Evolutionary conservation across 2,797 vertebrate species (phyloP), one percentile per base, ranked within the genome.

Genomic region (Philypnodon macrostomus): DNA sequence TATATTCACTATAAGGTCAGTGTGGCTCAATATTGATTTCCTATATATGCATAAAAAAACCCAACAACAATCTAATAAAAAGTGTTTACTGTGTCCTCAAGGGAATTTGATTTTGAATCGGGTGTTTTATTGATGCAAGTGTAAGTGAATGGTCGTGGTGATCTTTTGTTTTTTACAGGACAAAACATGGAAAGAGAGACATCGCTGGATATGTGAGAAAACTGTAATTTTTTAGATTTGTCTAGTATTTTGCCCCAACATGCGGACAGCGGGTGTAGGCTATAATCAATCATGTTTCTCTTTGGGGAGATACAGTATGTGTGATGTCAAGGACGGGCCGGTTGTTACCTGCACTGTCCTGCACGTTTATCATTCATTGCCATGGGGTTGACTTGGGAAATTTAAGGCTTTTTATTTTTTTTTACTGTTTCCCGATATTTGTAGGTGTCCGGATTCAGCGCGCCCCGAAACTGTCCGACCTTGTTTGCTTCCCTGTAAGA

Each of bases 401-500:
- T 72, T 72, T 63, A 48, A 67, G 58, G 33, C 41, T 33, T n/a
- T n/a, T n/a, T n/a, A n/a, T n/a, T n/a, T n/a, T n/a, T n/a, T n/a
- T n/a, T n/a, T n/a, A 16, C 19, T 63, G 14, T 74, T 73, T 67
- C 37, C 66, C n/a, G 70, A 45, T 66, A 7, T 62, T 53, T 72
- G 44, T 31, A 92, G 96, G 73, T 99, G 96, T 69, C 91, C 92
- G 7, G 94, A 97, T 49, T 91, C 91, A 5, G 53, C 84, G n/a
- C 88, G 89, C 15, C 95, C 93, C 0, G 90, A 94, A 81, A 87
- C 83, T 0, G 36, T 86, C 36, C 87, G 77, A 1, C 83, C 91
- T 0, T 99, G 96, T 70, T 77, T 85, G 17, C 89, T 96, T 1
- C 90, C 91, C 10, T 98, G 95, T 83, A 92, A 86, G 83, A 95